phyloP scores from a whole-genome alignment of 2,113 vertebrate genomes.

The Ceuthmochares aereus region DNA sequence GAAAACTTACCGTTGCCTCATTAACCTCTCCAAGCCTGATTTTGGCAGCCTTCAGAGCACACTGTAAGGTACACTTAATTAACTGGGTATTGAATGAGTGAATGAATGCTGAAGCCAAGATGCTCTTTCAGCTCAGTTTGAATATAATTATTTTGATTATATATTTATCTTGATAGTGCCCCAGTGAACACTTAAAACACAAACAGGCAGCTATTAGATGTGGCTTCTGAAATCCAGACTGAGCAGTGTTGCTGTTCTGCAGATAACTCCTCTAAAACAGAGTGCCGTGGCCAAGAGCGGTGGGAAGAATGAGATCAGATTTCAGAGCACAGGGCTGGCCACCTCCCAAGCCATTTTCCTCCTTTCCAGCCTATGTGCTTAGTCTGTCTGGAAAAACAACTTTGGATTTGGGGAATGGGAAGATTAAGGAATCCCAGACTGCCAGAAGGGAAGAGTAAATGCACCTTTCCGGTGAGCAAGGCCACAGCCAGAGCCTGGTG shows the following conservation, averaged over 20 bases:
- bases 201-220: neutral
- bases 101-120: neutral
- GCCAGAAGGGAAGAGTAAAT: neutral
- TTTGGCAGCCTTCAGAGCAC: neutral
- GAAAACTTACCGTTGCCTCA: neutral
- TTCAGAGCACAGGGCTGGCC: neutral
- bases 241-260: fast-evolving
- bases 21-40: neutral
- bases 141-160: neutral
- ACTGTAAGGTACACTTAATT: neutral
- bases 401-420: neutral
- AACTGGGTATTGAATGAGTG: neutral
- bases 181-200: neutral
- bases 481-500: fast-evolving
- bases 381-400: neutral
- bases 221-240: neutral
- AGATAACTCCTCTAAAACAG: neutral
- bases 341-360: neutral
- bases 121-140: neutral
- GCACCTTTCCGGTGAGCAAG: fast-evolving
- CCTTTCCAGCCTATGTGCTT: neutral
- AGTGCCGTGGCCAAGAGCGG: fast-evolving
- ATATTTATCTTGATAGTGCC: neutral
- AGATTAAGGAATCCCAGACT: neutral
- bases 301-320: neutral